These are phyloP conservation scores for Mesaphorura yosii DNA, from an alignment of 1,140 invertebrate genomes.

Conservation along the genomic window DNA sequence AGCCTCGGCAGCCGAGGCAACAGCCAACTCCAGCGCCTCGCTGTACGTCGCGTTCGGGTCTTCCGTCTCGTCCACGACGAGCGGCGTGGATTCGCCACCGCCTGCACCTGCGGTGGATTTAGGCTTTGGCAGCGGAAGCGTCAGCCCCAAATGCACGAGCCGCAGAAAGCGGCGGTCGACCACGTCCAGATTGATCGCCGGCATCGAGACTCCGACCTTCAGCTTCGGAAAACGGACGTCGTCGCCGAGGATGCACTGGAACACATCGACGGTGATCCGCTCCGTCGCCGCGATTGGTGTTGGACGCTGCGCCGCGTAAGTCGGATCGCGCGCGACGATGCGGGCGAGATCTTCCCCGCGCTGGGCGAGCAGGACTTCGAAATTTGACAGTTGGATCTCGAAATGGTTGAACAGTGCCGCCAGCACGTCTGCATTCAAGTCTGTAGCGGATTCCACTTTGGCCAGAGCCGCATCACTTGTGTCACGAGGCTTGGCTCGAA, in stretches of 20 bases:
- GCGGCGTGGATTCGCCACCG: neutral
- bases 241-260: conserved; percentile 2
- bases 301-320: neutral
- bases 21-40: neutral
- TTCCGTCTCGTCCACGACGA: neutral
- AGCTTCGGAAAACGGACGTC: conserved; percentile 3
- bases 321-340: neutral
- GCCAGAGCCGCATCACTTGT: no score
- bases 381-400: no score
- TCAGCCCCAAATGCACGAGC: neutral
- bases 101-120: neutral
- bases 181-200: neutral
- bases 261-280: neutral
- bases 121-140: neutral
- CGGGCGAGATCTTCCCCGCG: neutral
- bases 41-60: neutral
- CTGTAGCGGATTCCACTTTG: no score
- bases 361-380: no score
- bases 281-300: neutral
- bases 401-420: no score
- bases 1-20: neutral
- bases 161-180: neutral
- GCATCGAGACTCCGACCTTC: neutral
- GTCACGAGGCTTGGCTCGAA: no score
- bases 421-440: no score